Percentiles rank a stretch among this genome's conserved stretches.
Conservation (phyloP, 2,113 vertebrate species). For the Anhinga rufa region DNA sequence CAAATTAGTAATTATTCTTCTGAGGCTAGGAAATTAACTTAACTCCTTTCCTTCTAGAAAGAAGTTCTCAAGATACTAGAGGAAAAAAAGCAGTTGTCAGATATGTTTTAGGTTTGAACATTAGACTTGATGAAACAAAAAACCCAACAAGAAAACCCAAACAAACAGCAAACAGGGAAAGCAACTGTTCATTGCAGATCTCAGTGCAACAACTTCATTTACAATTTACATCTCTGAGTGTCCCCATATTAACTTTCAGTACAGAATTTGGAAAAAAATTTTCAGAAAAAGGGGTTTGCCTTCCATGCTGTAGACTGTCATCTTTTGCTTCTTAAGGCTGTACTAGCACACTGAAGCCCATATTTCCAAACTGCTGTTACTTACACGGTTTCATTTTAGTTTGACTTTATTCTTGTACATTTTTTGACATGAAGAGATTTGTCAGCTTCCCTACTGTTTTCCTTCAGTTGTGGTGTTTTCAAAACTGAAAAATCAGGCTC, state of each 20-base stretch:
- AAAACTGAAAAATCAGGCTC: neutral
- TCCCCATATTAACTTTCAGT: neutral
- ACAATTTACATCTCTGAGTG: neutral
- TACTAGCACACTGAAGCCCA: fast-evolving
- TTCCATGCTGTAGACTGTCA: neutral
- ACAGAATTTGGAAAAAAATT: neutral
- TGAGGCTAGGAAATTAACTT: neutral
- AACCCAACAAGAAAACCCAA: neutral
- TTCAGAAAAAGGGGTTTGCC: neutral
- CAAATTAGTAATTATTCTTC: neutral
- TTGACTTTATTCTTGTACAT: neutral
- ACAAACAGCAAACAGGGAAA: neutral
- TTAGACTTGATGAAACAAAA: neutral
- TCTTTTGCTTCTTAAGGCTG: neutral
- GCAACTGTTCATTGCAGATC: neutral
- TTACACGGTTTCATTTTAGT: neutral
- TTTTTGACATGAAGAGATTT: neutral
- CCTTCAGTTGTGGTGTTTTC: neutral
- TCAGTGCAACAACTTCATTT: neutral
- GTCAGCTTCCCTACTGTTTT: neutral
- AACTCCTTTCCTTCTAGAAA: neutral
- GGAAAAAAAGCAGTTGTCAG: neutral
- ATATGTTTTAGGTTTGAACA: neutral
- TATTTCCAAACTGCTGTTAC: neutral
- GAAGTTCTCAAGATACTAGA: neutral